Evolutionary conservation across 2,113 vertebrate species (phyloP).

Genomic region (Mus musculus): GRCm39 chr12:103403001-103403500

Average conservation of each 20-base stretch:
- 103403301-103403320: background rate
- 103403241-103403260: background rate
- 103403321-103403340: background rate
- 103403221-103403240: no score
- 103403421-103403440: no score
- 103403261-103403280: background rate
- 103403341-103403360: background rate
- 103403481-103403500: background rate
- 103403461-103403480: rapidly evolving
- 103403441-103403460: background rate
- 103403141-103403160: background rate
- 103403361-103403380: background rate
- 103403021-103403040: background rate
- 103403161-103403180: background rate
- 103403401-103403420: background rate
- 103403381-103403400: background rate
- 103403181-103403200: background rate
- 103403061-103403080: no score
- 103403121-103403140: background rate
- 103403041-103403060: background rate
- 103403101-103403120: background rate
- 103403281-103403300: background rate
- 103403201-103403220: no score
- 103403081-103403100: background rate
- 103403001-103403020: background rate